Percentiles rank a stretch among this genome's conserved stretches.
Conservation (phyloP, 2,888 invertebrate genomes). For the Ophraella communa region DNA sequence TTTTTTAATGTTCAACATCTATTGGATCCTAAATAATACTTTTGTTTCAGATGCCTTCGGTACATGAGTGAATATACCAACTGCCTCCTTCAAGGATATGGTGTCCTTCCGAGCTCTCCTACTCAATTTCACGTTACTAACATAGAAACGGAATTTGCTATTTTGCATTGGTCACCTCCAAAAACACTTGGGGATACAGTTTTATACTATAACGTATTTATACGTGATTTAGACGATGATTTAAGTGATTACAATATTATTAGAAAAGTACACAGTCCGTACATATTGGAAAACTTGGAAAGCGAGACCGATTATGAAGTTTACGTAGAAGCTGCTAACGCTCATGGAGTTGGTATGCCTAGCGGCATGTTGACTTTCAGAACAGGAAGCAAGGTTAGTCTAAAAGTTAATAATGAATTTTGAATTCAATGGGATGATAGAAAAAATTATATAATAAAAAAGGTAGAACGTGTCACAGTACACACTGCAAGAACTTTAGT, state of each 20-base stretch:
- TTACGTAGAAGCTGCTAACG: conserved; percentile 79
- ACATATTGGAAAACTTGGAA: conserved; percentile 75
- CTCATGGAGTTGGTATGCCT: conserved; percentile 78
- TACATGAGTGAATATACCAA: conserved; percentile 83
- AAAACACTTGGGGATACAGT: conserved; percentile 75
- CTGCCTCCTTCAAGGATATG: conserved; percentile 84
- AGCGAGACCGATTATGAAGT: conserved; percentile 81
- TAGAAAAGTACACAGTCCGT: conserved; percentile 69
- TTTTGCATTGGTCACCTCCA: conserved; percentile 80
- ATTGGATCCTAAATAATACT: no score
- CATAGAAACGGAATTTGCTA: conserved; percentile 77
- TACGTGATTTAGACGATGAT: conserved; percentile 47
- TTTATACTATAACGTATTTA: conserved; percentile 60
- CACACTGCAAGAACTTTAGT: no score
- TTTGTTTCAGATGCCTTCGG: conserved; percentile 70
- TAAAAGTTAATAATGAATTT: background rate
- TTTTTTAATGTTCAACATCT: background rate
- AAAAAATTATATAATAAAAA: no score
- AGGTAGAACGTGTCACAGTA: no score
- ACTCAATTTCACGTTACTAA: conserved; percentile 73
- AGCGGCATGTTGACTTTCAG: conserved; percentile 79
- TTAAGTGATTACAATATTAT: conserved; percentile 58
- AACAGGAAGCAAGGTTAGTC: conserved; percentile 71
- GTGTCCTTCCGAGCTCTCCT: conserved; percentile 79
- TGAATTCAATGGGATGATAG: no score